These are phyloP conservation scores for Noctua pronuba DNA, from an alignment of 2,888 invertebrate species.

Conservation along the genomic window DNA sequence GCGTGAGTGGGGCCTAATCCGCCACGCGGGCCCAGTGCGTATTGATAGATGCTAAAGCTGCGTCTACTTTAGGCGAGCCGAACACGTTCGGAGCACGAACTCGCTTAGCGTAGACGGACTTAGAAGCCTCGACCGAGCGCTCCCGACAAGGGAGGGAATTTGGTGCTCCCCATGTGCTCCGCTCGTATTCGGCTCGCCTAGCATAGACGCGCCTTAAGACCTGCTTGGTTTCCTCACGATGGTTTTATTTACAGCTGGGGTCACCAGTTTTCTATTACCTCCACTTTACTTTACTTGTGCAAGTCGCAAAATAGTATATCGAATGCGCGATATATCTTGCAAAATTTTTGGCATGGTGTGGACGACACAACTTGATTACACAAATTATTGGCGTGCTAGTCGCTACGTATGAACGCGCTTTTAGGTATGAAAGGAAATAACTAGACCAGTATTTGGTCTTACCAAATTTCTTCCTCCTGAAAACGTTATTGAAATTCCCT, in stretches of 20 bases:
- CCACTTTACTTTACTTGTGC: neutral
- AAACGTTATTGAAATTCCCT: conserved; percentile 78
- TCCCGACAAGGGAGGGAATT: too few species aligned
- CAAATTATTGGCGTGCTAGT: neutral
- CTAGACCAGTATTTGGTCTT: conserved; percentile 55
- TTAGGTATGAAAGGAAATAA: neutral
- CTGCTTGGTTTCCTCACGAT: neutral
- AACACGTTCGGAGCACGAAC: too few species aligned
- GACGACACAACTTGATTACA: neutral
- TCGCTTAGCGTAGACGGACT: too few species aligned
- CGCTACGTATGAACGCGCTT: neutral
- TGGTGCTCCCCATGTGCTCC: too few species aligned
- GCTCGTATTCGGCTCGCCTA: too few species aligned
- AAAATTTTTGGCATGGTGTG: neutral
- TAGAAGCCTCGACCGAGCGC: too few species aligned
- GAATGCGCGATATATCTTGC: neutral
- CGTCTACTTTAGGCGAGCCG: too few species aligned
- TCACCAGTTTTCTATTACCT: neutral
- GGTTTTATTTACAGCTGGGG: neutral
- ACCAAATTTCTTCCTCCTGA: conserved; percentile 85
- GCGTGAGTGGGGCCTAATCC: neutral
- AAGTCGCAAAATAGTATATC: neutral
- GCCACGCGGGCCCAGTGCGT: neutral
- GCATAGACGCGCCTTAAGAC: too few species aligned
- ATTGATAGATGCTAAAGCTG: neutral